Base-by-base conservation (phyloP, 2,113 vertebrate genomes). In the Mirounga angustirostris region DNA sequence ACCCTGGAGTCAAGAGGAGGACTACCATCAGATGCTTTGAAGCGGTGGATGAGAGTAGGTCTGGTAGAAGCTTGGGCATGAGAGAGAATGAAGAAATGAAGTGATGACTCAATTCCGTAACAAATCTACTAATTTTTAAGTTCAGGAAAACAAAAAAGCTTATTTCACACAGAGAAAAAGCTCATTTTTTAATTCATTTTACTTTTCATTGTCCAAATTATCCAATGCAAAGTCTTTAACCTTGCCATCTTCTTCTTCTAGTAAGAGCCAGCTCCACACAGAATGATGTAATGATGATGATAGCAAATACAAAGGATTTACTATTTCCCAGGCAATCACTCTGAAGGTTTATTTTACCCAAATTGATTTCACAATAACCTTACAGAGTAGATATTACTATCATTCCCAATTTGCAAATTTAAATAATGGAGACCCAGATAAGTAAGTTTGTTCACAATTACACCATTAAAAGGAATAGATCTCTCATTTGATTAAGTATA, bases 201-300 rank as follows among this genome's bases (percentile, higher is more conserved):
- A 50, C 5, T 87, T 82, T 88, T 56, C 36, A 33, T 69, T 74
- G 9, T 67, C 24, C 21, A 11, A 52, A 24, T 84, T 95, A 54
- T 50, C 16, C 21, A 89, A 63, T 21, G 8, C 43, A 40, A 92
- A 58, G 1, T 40, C 19, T 16, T 85, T 80, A 15, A 15, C 14
- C 18, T 69, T 92, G 7, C n/a, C 24, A 61, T 63, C 54, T 95
- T 79, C 54, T 95, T 79, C 21, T 74, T 52, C 26, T 83, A 61
- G 9, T 18, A 83, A 82, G 22, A 73, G 12, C 78, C 40, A n/a
- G 3, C 9, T 65, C 19, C 11, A 40, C 2, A n/a, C 5, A 79
- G 46, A 93, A 65, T 71, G 86, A 71, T 50, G 18, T 43, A 81
- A 50, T 86, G 83, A 58, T 82, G 83, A 63, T n/a, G 91, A 63